These are phyloP conservation scores for Amblyjoppa fuscipennis DNA, from an alignment of 2,888 invertebrate genomes.

Conservation along the genomic window DNA sequence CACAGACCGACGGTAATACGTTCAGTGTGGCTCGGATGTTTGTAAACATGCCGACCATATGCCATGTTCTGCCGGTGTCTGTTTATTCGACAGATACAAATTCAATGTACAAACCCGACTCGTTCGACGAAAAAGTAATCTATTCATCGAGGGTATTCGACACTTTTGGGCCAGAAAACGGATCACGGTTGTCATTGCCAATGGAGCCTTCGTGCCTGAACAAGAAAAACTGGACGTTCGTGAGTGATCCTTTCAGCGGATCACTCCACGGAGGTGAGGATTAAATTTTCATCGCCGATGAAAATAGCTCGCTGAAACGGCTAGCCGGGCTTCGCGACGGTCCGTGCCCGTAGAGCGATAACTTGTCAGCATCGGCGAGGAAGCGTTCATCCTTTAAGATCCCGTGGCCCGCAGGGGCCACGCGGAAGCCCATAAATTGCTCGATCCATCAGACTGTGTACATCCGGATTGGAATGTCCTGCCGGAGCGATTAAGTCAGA, in stretches of 20 bases:
- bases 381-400: background rate
- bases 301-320: background rate
- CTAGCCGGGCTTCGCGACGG: background rate
- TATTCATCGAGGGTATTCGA: no score
- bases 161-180: no score
- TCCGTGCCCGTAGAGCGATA: background rate
- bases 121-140: no score
- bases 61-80: background rate
- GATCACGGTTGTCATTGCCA: no score
- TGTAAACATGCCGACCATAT: slow-evolving; percentile 33
- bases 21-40: slow-evolving; percentile 44
- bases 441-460: slow-evolving; percentile 41
- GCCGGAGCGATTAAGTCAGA: background rate
- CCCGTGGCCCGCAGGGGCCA: background rate
- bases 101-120: no score
- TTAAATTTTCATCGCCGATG: background rate
- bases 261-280: background rate
- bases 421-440: slow-evolving; percentile 5
- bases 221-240: background rate
- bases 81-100: no score
- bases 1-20: slow-evolving; percentile 18
- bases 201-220: background rate
- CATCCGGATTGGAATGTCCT: slow-evolving; percentile 4
- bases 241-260: background rate
- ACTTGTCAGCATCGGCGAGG: background rate